Evolutionary conservation across 2,797 vertebrate species (phyloP), one percentile per base, ranked within the genome.

Genomic region (Myioborus melanocephalus): DNA sequence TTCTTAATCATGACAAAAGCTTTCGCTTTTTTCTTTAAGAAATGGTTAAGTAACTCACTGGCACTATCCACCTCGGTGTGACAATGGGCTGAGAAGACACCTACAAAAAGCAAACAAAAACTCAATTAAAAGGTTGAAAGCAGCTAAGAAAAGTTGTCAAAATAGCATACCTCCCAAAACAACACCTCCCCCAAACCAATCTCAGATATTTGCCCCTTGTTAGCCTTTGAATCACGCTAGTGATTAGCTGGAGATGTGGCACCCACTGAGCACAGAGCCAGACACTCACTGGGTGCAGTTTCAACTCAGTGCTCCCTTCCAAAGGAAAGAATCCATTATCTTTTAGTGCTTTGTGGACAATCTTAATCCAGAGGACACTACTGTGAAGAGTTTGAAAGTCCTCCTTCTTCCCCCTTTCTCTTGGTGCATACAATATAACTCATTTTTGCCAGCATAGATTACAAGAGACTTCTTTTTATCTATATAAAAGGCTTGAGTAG

Each of bases 11-110:
- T 22, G 50, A 61, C 17, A 84, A 65, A 79, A 84, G 8, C 7
- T 41, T 70, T 59, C 0, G 1, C 19, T 41, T 57, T 30, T 6
- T 37, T 46, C 1, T 19, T 41, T 83, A 79, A 64, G 22, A 34
- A 92, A 91, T 7, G 5, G 27, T 64, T n/a, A 77, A 83, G 32
- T 34, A 94, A 97, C 98, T 95, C 86, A 99, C 96, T 93, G 99
- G 99, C 89, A 99, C 97, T 96, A 99, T 98, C 99, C 99, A 99
- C 92, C 99, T 98, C 10, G 99, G 99, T 35, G 98, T 96, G 95
- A 99, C 97, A 35, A 94, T 89, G 55, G 98, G 97, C 95, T 98
- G 98, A 59, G 98, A 97, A 95, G 98, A 98, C 49, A 98, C 97
- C 95, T 98, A 94, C 19, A 96, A 97, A 75, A 91, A 97, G 53